Percentiles rank a stretch among this genome's conserved stretches.
Conservation (phyloP, 2,113 vertebrate species). For the Esox niger region DNA sequence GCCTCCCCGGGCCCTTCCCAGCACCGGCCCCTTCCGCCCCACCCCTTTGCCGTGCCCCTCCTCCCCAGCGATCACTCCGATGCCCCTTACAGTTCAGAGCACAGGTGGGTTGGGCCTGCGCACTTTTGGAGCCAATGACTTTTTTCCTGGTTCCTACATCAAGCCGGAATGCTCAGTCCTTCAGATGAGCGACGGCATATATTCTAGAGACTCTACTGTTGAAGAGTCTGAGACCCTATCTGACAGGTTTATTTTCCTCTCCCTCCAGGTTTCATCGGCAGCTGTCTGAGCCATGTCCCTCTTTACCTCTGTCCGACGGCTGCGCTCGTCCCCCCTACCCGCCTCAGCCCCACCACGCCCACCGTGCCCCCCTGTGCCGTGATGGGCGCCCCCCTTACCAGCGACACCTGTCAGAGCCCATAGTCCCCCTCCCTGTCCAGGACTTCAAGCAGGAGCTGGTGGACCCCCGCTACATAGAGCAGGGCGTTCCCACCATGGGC, state of each 20-base stretch:
- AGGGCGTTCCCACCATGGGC: conserved; percentile 55
- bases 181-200: no score
- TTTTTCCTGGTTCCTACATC: no score
- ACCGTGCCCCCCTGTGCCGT: conserved; percentile 48
- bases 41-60: conserved; percentile 80
- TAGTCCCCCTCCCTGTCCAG: conserved; percentile 72
- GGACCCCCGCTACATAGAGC: conserved; percentile 81
- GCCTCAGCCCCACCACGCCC: conserved; percentile 44
- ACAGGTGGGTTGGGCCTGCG: conserved; percentile 71
- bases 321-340: conserved; percentile 69
- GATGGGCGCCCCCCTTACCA: conserved; percentile 82
- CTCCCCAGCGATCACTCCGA: conserved; percentile 77
- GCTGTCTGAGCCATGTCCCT: conserved; percentile 82
- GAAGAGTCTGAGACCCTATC: no score
- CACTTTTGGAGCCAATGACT: no score
- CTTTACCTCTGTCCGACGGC: conserved; percentile 55
- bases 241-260: background rate
- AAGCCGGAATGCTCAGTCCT: no score
- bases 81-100: conserved; percentile 79
- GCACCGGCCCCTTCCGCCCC: conserved; percentile 51
- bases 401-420: conserved; percentile 86
- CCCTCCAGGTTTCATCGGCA: conserved; percentile 85
- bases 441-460: conserved; percentile 90
- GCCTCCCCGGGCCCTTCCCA: conserved; percentile 40
- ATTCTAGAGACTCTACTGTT: no score